These are phyloP conservation scores for Psettodes erumei DNA, from an alignment of 2,113 vertebrate genomes.

Conservation along the genomic window DNA sequence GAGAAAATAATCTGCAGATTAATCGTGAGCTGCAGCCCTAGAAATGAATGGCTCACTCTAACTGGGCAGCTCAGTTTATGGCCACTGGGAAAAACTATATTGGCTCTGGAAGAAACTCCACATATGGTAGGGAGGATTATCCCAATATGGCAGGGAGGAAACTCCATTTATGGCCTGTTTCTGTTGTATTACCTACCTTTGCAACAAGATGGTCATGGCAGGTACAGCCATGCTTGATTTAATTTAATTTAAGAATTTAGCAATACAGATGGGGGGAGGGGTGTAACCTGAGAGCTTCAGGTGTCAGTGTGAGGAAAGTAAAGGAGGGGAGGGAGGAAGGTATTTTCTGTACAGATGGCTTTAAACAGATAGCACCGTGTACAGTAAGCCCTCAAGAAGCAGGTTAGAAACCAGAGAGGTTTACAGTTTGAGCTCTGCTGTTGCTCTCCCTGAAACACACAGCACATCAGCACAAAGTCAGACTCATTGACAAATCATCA, in stretches of 20 bases:
- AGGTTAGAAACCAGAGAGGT: constrained; percentile 70
- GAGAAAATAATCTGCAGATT: background rate
- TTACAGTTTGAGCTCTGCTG: constrained; percentile 71
- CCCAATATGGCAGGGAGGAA: constrained; percentile 72
- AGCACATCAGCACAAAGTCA: constrained; percentile 73
- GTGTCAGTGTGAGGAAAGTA: constrained; percentile 13
- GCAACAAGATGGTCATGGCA: background rate
- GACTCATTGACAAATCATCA: constrained; percentile 76
- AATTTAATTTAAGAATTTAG: constrained; percentile 11
- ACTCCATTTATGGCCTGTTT: constrained; percentile 69
- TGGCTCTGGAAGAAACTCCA: constrained; percentile 58
- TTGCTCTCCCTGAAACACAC: constrained; percentile 78
- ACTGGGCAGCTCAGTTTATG: background rate
- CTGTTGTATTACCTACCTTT: background rate
- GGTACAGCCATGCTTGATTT: background rate
- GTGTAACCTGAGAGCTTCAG: constrained; percentile 14
- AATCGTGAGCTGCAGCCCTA: background rate
- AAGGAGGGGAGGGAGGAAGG: constrained; percentile 42
- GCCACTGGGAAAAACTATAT: background rate
- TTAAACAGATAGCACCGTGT: constrained; percentile 79
- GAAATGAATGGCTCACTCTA: background rate
- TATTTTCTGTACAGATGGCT: constrained; percentile 80
- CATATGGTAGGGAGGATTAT: constrained; percentile 66
- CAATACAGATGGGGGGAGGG: background rate
- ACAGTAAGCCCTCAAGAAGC: constrained; percentile 77